Evolutionary conservation across 2,797 vertebrate genomes (phyloP).

Genomic region (Lepidocolaptes lacrymiger): DNA sequence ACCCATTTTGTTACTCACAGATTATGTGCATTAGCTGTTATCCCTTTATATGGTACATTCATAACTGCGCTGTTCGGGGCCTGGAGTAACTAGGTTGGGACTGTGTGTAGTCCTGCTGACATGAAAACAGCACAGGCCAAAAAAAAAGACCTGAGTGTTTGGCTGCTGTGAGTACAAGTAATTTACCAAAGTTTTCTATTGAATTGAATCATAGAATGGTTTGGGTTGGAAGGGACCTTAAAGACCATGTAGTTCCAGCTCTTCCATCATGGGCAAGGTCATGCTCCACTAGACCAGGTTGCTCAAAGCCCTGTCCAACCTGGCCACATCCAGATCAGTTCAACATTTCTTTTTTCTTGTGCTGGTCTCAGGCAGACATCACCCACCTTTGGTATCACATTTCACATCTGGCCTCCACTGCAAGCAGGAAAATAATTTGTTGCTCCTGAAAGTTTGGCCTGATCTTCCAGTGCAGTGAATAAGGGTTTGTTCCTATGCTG

Average conservation of each 20-base stretch:
- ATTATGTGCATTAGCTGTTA: constrained; percentile 81
- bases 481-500: rapidly evolving
- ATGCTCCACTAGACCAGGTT: not conserved
- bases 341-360: not conserved
- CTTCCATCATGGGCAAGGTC: not conserved
- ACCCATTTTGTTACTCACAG: constrained; percentile 70
- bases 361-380: not conserved
- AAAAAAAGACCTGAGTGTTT: not conserved
- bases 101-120: not conserved
- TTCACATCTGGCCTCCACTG: not conserved
- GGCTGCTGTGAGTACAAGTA: not conserved
- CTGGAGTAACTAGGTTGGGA: not conserved
- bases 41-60: constrained; percentile 76
- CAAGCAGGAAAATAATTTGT: not conserved
- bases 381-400: not conserved
- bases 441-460: not conserved
- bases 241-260: not conserved
- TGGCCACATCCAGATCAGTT: not conserved
- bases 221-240: not conserved
- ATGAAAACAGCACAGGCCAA: not conserved
- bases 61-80: not conserved
- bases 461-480: not conserved
- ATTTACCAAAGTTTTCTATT: not conserved
- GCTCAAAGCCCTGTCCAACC: not conserved
- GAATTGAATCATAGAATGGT: rapidly evolving